phyloP scores from a whole-genome alignment of 2,113 vertebrate species.

The Eulemur macaco region DNA sequence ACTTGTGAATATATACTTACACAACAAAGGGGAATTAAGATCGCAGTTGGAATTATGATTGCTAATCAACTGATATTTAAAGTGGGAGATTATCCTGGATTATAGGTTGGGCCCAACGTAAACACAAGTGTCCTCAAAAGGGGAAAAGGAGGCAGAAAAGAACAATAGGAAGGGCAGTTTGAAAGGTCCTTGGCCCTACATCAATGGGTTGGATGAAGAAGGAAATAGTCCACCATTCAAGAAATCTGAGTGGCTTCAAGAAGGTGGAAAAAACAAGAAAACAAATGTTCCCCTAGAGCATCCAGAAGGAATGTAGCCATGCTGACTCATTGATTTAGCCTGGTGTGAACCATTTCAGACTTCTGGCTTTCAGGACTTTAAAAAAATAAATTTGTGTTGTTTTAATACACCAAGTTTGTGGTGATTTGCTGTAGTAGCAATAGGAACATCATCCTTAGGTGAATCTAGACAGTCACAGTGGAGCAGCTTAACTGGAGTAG shows the following conservation, averaged over 20 bases:
- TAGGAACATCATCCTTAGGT: background rate
- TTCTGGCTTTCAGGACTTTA: background rate
- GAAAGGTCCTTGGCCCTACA: too few relatives aligned
- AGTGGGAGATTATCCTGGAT: background rate
- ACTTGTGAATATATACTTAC: background rate
- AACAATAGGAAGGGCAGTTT: fast-evolving
- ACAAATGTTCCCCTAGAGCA: background rate
- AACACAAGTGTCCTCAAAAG: background rate
- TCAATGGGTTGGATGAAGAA: background rate
- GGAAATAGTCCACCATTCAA: background rate
- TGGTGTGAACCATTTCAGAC: background rate
- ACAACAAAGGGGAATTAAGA: background rate
- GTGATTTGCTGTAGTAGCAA: background rate
- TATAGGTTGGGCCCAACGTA: background rate
- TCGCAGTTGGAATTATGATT: background rate
- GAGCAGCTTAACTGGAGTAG: background rate
- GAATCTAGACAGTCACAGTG: background rate
- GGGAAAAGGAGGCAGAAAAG: background rate
- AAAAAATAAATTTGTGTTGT: background rate
- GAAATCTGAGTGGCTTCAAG: background rate
- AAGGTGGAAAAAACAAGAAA: background rate
- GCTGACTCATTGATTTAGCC: background rate
- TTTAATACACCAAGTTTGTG: background rate
- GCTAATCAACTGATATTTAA: background rate
- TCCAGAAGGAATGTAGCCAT: background rate